Conservation (phyloP, 2,797 vertebrate genomes). For the Zalophus californianus region DNA sequence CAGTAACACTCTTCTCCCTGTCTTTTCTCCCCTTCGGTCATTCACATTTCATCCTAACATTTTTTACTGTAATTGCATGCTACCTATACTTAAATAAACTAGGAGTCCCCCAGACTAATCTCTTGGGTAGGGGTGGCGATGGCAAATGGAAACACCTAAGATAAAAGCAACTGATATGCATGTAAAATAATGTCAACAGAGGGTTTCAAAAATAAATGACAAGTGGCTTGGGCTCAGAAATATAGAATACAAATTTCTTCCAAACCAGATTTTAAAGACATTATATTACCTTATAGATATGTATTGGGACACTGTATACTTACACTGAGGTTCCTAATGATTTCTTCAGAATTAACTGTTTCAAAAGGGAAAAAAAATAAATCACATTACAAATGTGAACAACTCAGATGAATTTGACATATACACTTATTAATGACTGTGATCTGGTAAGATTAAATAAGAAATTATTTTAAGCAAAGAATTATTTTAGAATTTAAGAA, state of each 20-base stretch:
- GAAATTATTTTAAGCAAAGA: slow-evolving; percentile 29
- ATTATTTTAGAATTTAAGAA: slow-evolving; percentile 18
- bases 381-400: slow-evolving; percentile 4
- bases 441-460: not conserved
- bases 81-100: not conserved
- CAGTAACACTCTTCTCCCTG: not conserved
- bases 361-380: slow-evolving; percentile 81
- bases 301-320: slow-evolving; percentile 84
- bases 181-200: not conserved
- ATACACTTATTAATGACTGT: not conserved
- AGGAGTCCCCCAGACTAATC: not conserved
- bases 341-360: slow-evolving; percentile 95
- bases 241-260: not conserved
- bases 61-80: not conserved
- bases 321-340: slow-evolving; percentile 96
- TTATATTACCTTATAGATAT: not conserved
- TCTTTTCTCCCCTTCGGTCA: not conserved
- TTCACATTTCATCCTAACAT: not conserved
- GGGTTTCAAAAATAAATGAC: not conserved
- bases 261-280: not conserved
- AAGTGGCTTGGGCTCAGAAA: not conserved
- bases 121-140: not conserved
- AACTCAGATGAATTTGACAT: not conserved
- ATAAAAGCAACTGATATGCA: not conserved
- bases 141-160: not conserved